Percentiles rank a stretch among this genome's conserved stretches.
Conservation (phyloP, 2,888 invertebrate genomes). For the Himalopsyche anomala region DNA sequence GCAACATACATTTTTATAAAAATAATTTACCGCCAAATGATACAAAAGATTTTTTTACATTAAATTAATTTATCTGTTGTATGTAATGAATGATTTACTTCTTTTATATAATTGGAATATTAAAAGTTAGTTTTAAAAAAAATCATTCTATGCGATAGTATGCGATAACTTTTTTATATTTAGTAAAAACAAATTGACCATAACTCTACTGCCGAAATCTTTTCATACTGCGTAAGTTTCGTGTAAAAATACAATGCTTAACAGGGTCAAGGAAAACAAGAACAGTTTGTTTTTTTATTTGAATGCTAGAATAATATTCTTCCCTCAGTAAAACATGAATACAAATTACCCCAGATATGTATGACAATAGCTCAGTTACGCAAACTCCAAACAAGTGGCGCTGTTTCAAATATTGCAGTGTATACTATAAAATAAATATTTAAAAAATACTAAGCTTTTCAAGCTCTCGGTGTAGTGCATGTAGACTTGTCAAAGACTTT, state of each 20-base stretch:
- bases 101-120: too few species aligned
- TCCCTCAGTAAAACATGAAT: slow-evolving; percentile 52
- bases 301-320: slow-evolving; percentile 51
- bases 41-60: too few species aligned
- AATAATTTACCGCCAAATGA: too few species aligned
- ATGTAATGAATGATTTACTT: too few species aligned
- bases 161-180: neutral
- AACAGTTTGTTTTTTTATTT: slow-evolving; percentile 20
- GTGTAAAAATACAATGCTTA: slow-evolving; percentile 25
- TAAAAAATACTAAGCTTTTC: too few species aligned
- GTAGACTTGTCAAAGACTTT: too few species aligned
- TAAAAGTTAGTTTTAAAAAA: neutral
- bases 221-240: neutral
- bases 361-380: slow-evolving; percentile 34
- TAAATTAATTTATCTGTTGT: too few species aligned
- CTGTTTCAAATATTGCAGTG: neutral
- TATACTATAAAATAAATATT: too few species aligned
- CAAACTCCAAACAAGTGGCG: neutral
- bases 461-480: too few species aligned
- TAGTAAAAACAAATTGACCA: slow-evolving; percentile 5
- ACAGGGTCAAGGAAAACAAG: slow-evolving; percentile 16
- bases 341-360: slow-evolving; percentile 52
- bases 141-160: neutral
- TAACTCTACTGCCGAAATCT: neutral
- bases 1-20: too few species aligned